Conservation (phyloP, 53 echinoderm and acorn worm genomes). For the Actinopyga echinites region DNA sequence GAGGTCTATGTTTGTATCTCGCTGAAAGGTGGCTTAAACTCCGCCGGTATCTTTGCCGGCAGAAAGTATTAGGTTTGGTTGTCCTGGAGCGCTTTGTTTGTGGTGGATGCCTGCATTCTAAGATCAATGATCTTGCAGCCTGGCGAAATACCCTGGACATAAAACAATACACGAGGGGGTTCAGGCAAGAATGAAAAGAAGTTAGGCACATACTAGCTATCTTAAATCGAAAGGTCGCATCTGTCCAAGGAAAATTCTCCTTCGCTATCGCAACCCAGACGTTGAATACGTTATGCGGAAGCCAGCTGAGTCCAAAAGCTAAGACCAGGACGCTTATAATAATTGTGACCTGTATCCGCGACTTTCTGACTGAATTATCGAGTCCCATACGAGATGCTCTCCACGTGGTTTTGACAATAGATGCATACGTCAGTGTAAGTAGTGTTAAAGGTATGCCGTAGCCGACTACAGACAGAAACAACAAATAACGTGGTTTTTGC, state of each 20-base stretch:
- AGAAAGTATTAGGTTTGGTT: background rate
- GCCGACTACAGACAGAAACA: slow-evolving; percentile 61
- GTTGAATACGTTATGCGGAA: slow-evolving; percentile 80
- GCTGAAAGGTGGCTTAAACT: background rate
- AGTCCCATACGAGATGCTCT: slow-evolving; percentile 58
- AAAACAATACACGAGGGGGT: slow-evolving; percentile 81
- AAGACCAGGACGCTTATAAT: slow-evolving; percentile 79
- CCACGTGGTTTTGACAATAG: slow-evolving; percentile 70
- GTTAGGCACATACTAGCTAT: slow-evolving; percentile 62
- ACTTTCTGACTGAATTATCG: slow-evolving; percentile 49
- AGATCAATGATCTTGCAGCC: slow-evolving; percentile 34
- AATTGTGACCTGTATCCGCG: slow-evolving; percentile 74
- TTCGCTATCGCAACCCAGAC: slow-evolving; percentile 66
- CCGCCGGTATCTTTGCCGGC: background rate
- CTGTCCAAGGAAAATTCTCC: slow-evolving; percentile 60
- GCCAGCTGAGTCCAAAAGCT: slow-evolving; percentile 86
- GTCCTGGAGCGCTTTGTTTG: too few species aligned
- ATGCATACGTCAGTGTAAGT: slow-evolving; percentile 60
- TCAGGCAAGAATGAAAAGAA: slow-evolving; percentile 74
- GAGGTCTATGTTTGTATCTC: slow-evolving; percentile 15
- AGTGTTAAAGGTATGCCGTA: slow-evolving; percentile 68
- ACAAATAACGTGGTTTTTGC: slow-evolving; percentile 25
- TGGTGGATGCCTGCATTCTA: background rate
- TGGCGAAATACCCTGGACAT: slow-evolving; percentile 85
- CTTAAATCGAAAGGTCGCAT: slow-evolving; percentile 65